phyloP scores from a whole-genome alignment of 2,113 vertebrate species.

The Clarias batrachus region DNA sequence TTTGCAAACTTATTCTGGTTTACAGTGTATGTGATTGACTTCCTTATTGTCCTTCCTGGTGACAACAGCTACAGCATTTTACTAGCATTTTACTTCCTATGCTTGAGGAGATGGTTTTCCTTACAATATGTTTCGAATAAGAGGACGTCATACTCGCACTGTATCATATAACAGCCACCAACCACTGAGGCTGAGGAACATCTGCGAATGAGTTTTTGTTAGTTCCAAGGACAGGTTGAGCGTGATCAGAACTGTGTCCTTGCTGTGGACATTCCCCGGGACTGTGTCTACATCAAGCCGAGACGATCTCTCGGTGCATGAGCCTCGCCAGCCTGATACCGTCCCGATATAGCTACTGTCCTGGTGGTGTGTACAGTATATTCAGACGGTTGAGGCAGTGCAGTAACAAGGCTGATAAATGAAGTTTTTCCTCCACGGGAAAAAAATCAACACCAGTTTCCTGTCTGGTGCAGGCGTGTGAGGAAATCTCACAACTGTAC shows the following conservation, averaged over 20 bases:
- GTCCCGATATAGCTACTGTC: background rate
- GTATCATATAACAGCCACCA: background rate
- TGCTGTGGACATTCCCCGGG: conserved; percentile 49
- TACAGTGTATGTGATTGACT: no score
- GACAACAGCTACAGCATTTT: background rate
- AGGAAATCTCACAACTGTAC: conserved; percentile 13
- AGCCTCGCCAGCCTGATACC: background rate
- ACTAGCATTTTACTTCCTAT: background rate
- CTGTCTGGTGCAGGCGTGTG: conserved; percentile 46
- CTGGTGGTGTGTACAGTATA: background rate
- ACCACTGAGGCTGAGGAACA: background rate
- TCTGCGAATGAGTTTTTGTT: conserved; percentile 37
- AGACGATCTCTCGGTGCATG: background rate
- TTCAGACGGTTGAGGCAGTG: conserved; percentile 41
- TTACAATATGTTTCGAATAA: background rate
- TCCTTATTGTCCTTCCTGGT: background rate
- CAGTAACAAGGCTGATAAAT: conserved; percentile 53
- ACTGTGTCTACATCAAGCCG: conserved; percentile 19
- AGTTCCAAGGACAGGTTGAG: conserved; percentile 45
- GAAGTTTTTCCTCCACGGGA: conserved; percentile 49
- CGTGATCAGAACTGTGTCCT: conserved; percentile 40
- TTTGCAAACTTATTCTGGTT: no score
- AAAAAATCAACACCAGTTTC: conserved; percentile 53
- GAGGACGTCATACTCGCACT: background rate
- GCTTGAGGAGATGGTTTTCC: background rate